phyloP scores from a whole-genome alignment of 1,140 invertebrate genomes.

The Tachypleus tridentatus region DNA sequence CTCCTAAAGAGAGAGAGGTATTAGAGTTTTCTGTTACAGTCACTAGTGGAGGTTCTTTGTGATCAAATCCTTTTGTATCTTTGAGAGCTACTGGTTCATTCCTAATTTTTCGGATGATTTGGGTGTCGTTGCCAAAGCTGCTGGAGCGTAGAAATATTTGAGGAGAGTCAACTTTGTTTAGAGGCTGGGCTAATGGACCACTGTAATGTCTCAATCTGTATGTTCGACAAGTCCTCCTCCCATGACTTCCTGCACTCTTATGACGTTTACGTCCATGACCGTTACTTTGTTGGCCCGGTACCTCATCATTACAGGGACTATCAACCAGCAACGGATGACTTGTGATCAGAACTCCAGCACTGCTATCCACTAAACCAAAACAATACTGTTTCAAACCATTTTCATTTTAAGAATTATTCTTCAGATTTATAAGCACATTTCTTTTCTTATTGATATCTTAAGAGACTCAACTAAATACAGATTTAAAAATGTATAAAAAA shows the following conservation, averaged over 20 bases:
- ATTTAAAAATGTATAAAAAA: too few species aligned
- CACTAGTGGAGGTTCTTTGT: too few species aligned
- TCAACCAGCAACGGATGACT: constrained; percentile 26
- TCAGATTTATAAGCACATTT: too few species aligned
- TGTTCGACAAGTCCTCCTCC: background rate
- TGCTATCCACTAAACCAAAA: constrained; percentile 39
- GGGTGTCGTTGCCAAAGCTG: constrained; percentile 60
- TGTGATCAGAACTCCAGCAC: constrained; percentile 47
- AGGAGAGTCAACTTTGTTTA: constrained; percentile 6
- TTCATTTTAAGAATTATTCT: too few species aligned
- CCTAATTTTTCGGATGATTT: constrained; percentile 52
- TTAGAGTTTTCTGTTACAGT: too few species aligned
- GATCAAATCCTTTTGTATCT: too few species aligned
- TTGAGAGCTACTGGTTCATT: background rate
- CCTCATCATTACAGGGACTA: constrained; percentile 13
- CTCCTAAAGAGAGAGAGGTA: too few species aligned
- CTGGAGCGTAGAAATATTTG: constrained; percentile 43
- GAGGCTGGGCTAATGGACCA: background rate
- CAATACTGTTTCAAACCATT: background rate
- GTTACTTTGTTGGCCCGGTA: background rate
- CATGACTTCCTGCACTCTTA: constrained; percentile 29
- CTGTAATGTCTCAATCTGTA: constrained; percentile 2
- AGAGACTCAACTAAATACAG: too few species aligned
- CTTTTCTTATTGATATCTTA: too few species aligned
- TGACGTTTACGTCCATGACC: constrained; percentile 27